Evolutionary conservation across 2,113 vertebrate species (phyloP).

Genomic region (Vireo altiloquus): DNA sequence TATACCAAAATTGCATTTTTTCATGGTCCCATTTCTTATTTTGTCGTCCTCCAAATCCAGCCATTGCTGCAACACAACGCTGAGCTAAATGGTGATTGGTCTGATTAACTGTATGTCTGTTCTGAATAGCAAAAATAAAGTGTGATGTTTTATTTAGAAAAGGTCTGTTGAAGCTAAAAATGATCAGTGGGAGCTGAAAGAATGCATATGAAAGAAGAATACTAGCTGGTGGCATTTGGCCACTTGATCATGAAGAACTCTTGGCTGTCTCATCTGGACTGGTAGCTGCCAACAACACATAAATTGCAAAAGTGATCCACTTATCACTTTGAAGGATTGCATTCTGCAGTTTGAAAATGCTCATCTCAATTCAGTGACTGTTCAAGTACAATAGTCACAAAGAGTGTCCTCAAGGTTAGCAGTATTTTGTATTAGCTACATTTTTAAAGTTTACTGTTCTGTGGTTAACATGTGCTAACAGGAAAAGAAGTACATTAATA

Average conservation of each 20-base stretch:
- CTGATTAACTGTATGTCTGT: neutral
- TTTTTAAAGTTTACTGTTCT: neutral
- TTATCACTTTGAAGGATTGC: neutral
- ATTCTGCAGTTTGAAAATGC: neutral
- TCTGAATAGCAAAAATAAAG: neutral
- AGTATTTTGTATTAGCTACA: neutral
- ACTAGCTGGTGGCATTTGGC: neutral
- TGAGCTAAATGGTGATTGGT: neutral
- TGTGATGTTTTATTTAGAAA: neutral
- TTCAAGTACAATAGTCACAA: neutral
- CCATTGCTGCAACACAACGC: neutral
- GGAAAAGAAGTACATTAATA: neutral
- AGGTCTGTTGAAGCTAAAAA: neutral
- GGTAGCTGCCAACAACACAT: neutral
- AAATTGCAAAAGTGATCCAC: neutral
- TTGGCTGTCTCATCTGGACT: neutral
- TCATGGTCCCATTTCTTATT: neutral
- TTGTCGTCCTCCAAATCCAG: neutral
- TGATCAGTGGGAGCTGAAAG: neutral
- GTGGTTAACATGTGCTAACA: neutral
- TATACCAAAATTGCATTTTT: neutral
- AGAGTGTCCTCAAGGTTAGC: neutral
- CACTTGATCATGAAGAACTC: neutral
- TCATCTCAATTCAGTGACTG: neutral
- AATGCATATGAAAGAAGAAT: neutral